Base-by-base conservation (phyloP, 2,113 vertebrate species). In the Megatriorchis doriae region DNA sequence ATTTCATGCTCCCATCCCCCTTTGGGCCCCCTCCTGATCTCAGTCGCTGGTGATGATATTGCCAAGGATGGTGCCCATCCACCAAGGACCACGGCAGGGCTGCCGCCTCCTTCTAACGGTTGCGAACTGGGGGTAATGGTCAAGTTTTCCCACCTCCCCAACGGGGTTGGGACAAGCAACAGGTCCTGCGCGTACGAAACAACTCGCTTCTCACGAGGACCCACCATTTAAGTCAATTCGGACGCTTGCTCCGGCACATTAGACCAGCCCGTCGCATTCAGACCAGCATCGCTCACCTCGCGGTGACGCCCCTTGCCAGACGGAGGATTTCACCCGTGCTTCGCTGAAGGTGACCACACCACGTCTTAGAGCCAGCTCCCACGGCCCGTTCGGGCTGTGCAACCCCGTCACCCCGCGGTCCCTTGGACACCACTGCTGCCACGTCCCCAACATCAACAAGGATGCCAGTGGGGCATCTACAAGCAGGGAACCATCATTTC, bases 201-300 rank as follows among this genome's bases (percentile, higher is more conserved):
- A 26, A 58, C 32, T 53, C 53, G 0, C 2, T 73, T 47, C 55
- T n/a, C 68, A 19, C 0, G 0, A 78, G 55, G 16, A 43, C 1
- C 38, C 47, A n/a, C 8, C 0, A 0, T 40, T 59, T 18, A 31
- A n/a, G 38, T 27, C 55, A 50, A 47, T 47, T 32, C 8, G 3
- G 48, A 40, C 50, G 19, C 56, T 55, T 68, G 47, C 38, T 66
- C 63, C 2, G 0, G 19, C 31, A 43, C 15, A 2, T 43, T 0
- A 34, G 29, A 52, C 32, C 48, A 87, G 21, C n/a, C 26, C 0
- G 0, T 11, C 2, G 11, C 58, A 29, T 4, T 45, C 45, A 62
- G 63, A 70, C 38, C 15, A 7, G n/a, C 3, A 0, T 6, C 7
- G 9, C 19, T 73, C 18, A 68, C 58, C 3, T 26, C 36, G 18